Evolutionary conservation across 2,888 invertebrate genomes (phyloP), one percentile per base, ranked within the genome.

Genomic region (Ochropacha duplaris): DNA sequence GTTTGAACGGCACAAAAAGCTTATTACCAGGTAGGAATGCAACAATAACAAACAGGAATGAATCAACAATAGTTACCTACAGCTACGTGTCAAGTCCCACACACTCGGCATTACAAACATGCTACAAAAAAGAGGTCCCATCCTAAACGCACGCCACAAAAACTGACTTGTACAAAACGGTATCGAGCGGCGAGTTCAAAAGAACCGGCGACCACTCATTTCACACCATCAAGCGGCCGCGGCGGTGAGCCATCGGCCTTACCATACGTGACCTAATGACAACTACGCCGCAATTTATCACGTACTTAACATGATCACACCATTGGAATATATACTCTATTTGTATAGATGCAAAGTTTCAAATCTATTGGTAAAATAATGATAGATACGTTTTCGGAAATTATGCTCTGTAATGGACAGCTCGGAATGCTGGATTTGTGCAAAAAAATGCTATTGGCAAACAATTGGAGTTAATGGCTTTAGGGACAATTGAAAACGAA

Each of bases 81-180:
- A 88, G 86, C 83, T 86, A 88, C 91, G 91, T 91, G 92, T 91
- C 90, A 89, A 89, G 90, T 89, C 90, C 89, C 89, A 90, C 92
- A 90, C 92, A 88, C 86, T 89, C 86, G 88, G 89, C 81, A 90
- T 91, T 90, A 92, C 88, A 92, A 91, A 92, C 87, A 92, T 75
- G 68, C 67, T 60, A 89, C 86, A 91, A 91, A 90, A 90, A 92
- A 90, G 76, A 82, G 86, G 86, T 84, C 81, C 86, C 82, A 83
- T 88, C 89, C 88, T 90, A 90, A 91, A 89, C 86, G 89, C 77
- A 72, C 63, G 73, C 72, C 72, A 90, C 86, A 91, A 91, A 91
- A 92, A 92, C 76, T 78, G 76, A 74, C 75, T 78, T 77, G 79
- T 77, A 82, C 83, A 84, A 84, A 91, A 92, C 91, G 88, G 91